Evolutionary conservation across 1,140 invertebrate species (phyloP).

Genomic region (Tyrophagus putrescentiae): DNA sequence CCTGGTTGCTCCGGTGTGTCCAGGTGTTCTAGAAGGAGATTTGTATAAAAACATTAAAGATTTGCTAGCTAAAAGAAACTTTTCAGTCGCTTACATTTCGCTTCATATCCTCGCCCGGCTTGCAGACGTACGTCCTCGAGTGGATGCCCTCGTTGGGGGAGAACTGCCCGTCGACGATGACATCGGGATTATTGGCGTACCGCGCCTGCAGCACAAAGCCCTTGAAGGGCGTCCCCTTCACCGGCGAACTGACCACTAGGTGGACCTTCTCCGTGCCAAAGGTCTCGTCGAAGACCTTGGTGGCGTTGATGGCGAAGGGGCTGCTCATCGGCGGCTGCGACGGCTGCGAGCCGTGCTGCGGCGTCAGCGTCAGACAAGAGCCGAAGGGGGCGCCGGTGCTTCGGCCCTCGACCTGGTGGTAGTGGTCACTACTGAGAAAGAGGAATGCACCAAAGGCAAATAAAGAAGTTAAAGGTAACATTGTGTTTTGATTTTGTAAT

Average conservation of each 20-base stretch:
- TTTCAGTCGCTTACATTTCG: neutral
- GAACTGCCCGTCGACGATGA: conserved; percentile 1
- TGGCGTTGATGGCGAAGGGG: conserved; percentile 4
- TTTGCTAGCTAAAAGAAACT: neutral
- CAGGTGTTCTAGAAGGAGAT: neutral
- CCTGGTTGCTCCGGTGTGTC: neutral
- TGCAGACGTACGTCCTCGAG: neutral
- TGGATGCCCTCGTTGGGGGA: neutral
- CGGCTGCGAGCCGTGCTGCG: neutral
- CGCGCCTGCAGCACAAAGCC: conserved; percentile 12
- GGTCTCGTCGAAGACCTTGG: neutral
- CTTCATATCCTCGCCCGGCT: neutral
- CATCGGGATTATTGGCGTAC: neutral
- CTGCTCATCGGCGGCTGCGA: neutral
- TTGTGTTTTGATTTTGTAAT: too few species aligned
- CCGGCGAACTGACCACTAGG: neutral
- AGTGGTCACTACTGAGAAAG: too few species aligned
- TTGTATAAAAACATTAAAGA: neutral
- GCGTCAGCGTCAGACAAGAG: neutral
- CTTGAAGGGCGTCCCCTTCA: neutral
- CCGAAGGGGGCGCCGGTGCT: conserved; percentile 8
- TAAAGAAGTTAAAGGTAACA: too few species aligned
- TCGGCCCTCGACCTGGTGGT: neutral
- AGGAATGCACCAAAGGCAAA: too few species aligned
- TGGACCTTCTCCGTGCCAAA: neutral